Percentiles rank a stretch among this genome's conserved stretches.
Evolutionary conservation across 2,888 invertebrate species (phyloP).

Genomic region (Crocallis elinguaria): DNA sequence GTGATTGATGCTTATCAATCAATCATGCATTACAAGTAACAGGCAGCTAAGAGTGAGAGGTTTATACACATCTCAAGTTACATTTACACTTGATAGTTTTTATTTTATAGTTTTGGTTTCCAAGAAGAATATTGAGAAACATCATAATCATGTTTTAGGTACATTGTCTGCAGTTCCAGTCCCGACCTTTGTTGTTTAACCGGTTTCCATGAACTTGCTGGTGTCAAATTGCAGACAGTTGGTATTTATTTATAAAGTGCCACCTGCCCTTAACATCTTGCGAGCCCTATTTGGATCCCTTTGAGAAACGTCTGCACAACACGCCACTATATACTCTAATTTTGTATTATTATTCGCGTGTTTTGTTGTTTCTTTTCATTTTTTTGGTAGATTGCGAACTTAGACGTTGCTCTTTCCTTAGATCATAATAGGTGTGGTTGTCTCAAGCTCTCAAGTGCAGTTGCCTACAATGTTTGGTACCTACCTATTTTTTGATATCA

Average conservation of each 20-base stretch:
- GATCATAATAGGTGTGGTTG: no score
- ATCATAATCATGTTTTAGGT: neutral
- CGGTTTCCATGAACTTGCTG: neutral
- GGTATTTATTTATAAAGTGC: constrained; percentile 12
- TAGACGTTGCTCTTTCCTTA: no score
- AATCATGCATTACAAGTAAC: no score
- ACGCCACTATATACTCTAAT: neutral
- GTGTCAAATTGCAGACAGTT: constrained; percentile 13
- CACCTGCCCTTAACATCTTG: constrained; percentile 17
- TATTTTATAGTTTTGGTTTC: neutral
- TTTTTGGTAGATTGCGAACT: neutral
- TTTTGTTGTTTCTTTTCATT: neutral
- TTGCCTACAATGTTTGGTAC: no score
- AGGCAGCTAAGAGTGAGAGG: no score
- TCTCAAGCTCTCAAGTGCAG: no score
- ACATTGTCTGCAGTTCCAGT: neutral
- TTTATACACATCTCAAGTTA: no score
- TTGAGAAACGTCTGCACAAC: constrained; percentile 1
- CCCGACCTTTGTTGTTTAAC: neutral
- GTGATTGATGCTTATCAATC: no score
- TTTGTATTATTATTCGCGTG: neutral
- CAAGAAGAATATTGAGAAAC: neutral
- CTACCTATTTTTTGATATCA: no score
- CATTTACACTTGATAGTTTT: no score
- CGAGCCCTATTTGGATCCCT: constrained; percentile 5